These are phyloP conservation scores for Trypoxylus dichotomus DNA, from an alignment of 1,140 invertebrate species.

Conservation along the genomic window DNA sequence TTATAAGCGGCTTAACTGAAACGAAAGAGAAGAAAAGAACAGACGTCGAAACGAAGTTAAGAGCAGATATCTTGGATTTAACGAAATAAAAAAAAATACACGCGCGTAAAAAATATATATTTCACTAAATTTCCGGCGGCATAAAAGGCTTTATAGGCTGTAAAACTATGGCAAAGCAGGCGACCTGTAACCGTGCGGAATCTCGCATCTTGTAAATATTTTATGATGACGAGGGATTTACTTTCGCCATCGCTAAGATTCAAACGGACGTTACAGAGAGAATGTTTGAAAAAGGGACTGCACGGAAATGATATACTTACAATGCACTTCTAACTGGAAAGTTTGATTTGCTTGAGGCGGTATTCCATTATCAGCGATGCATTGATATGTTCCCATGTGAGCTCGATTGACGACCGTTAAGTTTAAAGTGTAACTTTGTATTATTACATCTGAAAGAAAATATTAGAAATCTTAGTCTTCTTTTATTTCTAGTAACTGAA, in stretches of 20 bases:
- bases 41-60: not conserved
- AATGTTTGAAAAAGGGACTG: not conserved
- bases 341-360: constrained; percentile 79
- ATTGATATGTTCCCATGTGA: constrained; percentile 86
- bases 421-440: constrained; percentile 73
- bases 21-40: not conserved
- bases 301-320: constrained; percentile 65
- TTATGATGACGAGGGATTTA: not conserved
- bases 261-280: not conserved
- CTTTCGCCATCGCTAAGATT: not conserved
- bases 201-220: not conserved
- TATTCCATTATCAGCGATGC: constrained; percentile 86
- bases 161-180: not conserved
- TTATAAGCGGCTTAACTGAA: constrained; percentile 65
- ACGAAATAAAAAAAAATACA: not conserved
- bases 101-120: not conserved
- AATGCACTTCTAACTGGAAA: constrained; percentile 82
- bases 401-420: constrained; percentile 79
- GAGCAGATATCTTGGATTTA: not conserved
- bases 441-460: constrained; percentile 62
- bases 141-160: constrained; percentile 12
- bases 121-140: constrained; percentile 15
- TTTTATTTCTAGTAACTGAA: no score
- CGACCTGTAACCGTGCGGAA: not conserved
- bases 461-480: no score